Evolutionary conservation across 2,797 vertebrate species (phyloP), one percentile per base, ranked within the genome.

Genomic region (Acanthis flammea): DNA sequence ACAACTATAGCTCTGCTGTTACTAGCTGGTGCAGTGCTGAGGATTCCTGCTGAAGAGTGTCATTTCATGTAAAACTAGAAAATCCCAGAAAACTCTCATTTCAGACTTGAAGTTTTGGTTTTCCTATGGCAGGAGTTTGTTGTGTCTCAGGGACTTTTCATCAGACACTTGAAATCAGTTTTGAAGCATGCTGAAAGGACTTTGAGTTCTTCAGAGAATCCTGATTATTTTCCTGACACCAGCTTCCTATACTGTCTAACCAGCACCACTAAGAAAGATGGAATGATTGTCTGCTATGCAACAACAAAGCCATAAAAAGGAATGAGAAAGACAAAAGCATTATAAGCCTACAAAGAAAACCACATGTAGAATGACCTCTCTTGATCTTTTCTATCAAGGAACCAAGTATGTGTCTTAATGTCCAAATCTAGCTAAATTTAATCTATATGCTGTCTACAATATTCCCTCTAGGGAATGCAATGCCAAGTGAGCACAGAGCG

Each of bases 391-490:
- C 53, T 86, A 96, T 95, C 71, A 92, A 95, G 82, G 94, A 87
- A 97, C 72, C 48, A 92, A 78, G 68, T 95, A 86, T 82, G 86
- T 85, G 94, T 96, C 80, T 96, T 94, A 91, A 91, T 62, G 65
- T 95, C 63, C 70, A 68, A 41, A 90, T 84, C 61, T 88, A 88
- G 72, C 91, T 96, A 94, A 95, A 96, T 89, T 94, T 92, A 95
- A 96, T 94, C 95, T 88, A 44, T 61, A 80, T 53, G 27, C 74
- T 92, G 28, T 92, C 95, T 97, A 75, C 63, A 47, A 27, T 82
- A 75, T 89, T 96, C 72, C 85, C 96, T 96, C 86, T 24, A 61
- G 95, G 96, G 96, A 95, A 61, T 66, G 48, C 37, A 67, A 41
- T 57, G 91, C 85, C 73, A 92, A 95, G 93, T 0, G 93, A 97